phyloP scores from a whole-genome alignment of 2,888 invertebrate species.

The Pollenia amentaria region DNA sequence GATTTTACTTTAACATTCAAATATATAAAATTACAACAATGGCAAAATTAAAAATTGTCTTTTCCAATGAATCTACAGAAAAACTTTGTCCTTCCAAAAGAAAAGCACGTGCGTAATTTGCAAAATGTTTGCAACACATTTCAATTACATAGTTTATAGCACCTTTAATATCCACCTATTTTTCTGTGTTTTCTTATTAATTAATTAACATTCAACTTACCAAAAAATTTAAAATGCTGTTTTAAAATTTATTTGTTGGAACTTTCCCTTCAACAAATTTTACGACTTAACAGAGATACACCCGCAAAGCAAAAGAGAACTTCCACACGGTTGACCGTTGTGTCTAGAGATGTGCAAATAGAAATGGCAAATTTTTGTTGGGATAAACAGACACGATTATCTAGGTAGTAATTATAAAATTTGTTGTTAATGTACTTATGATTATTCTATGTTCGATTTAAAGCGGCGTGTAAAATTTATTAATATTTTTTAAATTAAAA shows the following conservation, averaged over 20 bases:
- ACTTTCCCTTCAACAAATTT: constrained; percentile 46
- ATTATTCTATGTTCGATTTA: not conserved
- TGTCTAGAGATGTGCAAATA: constrained; percentile 60
- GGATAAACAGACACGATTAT: constrained; percentile 8
- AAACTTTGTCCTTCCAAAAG: constrained; percentile 19
- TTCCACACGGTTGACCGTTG: constrained; percentile 29
- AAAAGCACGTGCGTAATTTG: constrained; percentile 58
- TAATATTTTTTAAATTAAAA: no score
- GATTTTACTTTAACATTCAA: no score
- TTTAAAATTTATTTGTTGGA: constrained; percentile 38
- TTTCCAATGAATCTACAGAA: constrained; percentile 11
- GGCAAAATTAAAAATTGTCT: not conserved
- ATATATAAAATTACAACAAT: not conserved
- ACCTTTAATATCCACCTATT: not conserved
- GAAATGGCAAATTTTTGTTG: constrained; percentile 10
- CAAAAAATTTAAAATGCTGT: constrained; percentile 38
- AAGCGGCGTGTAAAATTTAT: no score
- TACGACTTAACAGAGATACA: constrained; percentile 62
- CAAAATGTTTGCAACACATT: not conserved
- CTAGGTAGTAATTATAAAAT: not conserved
- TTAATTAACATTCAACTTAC: constrained; percentile 42
- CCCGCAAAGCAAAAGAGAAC: constrained; percentile 64
- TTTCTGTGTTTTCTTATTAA: not conserved
- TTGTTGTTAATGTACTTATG: not conserved
- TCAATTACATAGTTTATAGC: not conserved